These are phyloP conservation scores for Cylloceria caligata DNA, from an alignment of 2,888 invertebrate species.

Conservation along the genomic window DNA sequence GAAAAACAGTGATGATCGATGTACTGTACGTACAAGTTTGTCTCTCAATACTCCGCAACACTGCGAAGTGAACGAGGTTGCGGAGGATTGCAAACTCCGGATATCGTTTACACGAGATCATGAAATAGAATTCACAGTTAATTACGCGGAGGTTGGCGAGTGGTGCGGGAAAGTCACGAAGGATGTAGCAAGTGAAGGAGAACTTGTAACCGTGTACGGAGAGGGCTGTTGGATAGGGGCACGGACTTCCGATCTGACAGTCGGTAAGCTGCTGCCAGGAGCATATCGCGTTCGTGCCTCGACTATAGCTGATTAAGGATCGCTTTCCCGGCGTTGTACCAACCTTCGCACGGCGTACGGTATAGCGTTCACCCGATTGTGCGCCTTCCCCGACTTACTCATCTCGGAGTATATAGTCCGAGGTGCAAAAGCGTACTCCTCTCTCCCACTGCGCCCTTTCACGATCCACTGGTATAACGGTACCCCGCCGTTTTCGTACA, in stretches of 20 bases:
- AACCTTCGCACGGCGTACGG: constrained; percentile 47
- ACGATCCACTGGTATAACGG: constrained; percentile 24
- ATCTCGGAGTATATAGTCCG: constrained; percentile 14
- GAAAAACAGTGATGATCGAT: no score
- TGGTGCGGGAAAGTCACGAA: constrained; percentile 46
- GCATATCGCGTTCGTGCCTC: constrained; percentile 65
- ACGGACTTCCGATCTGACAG: constrained; percentile 60
- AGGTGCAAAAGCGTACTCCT: constrained; percentile 42
- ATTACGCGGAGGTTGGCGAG: constrained; percentile 48
- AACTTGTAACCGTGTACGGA: constrained; percentile 12
- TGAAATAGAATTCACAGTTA: constrained; percentile 60
- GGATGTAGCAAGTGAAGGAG: constrained; percentile 28
- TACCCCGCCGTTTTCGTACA: constrained; percentile 53
- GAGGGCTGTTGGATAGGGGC: neutral
- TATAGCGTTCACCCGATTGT: constrained; percentile 56
- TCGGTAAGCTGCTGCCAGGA: constrained; percentile 60
- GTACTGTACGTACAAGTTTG: no score
- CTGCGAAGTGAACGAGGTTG: constrained; percentile 34
- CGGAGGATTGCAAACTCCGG: constrained; percentile 16
- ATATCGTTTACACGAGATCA: constrained; percentile 54
- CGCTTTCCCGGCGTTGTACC: constrained; percentile 54
- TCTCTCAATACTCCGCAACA: no score
- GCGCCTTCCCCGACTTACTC: constrained; percentile 28
- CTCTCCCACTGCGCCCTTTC: constrained; percentile 21
- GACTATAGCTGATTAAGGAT: constrained; percentile 65